A percentile compares a stretch with the other conserved stretches of the same genome.
phyloP scores from a whole-genome alignment of 2,888 invertebrate genomes.

The Andrena hattorfiana region DNA sequence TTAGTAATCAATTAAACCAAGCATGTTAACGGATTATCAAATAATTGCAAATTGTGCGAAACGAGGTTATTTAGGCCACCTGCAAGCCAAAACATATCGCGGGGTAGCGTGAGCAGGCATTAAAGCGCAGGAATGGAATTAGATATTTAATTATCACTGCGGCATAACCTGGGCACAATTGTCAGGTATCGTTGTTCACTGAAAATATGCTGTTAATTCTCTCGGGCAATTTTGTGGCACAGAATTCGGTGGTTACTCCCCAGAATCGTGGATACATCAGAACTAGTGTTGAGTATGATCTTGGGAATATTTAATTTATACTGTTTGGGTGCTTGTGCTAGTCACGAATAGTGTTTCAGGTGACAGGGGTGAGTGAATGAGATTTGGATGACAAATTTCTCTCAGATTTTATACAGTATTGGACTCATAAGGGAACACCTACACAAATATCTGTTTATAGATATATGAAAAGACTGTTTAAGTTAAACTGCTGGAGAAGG shows the following conservation, averaged over 20 bases:
- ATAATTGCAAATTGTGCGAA: slow-evolving; percentile 55
- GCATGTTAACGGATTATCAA: slow-evolving; percentile 56
- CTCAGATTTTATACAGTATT: too few species aligned
- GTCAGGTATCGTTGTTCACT: slow-evolving; percentile 4
- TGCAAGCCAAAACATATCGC: slow-evolving; percentile 38
- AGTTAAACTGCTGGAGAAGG: too few species aligned
- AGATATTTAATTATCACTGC: slow-evolving; percentile 44
- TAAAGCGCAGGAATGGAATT: slow-evolving; percentile 17
- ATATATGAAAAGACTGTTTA: too few species aligned
- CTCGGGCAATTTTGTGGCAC: too few species aligned
- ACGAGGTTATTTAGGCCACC: slow-evolving; percentile 43
- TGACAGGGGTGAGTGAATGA: too few species aligned
- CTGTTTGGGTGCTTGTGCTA: too few species aligned
- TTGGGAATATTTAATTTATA: background rate
- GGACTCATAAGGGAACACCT: too few species aligned
- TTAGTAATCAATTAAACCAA: slow-evolving; percentile 58
- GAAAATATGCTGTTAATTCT: slow-evolving; percentile 11
- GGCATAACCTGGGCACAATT: slow-evolving; percentile 19
- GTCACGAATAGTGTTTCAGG: too few species aligned
- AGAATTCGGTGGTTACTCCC: background rate
- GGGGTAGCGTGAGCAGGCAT: background rate
- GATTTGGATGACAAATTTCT: too few species aligned
- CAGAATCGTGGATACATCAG: background rate
- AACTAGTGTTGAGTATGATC: background rate
- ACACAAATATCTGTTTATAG: too few species aligned